Percentiles rank a stretch among this genome's conserved stretches.
These are phyloP conservation scores for Callimorpha dominula DNA, from an alignment of 2,888 invertebrate species.

Conservation along the genomic window DNA sequence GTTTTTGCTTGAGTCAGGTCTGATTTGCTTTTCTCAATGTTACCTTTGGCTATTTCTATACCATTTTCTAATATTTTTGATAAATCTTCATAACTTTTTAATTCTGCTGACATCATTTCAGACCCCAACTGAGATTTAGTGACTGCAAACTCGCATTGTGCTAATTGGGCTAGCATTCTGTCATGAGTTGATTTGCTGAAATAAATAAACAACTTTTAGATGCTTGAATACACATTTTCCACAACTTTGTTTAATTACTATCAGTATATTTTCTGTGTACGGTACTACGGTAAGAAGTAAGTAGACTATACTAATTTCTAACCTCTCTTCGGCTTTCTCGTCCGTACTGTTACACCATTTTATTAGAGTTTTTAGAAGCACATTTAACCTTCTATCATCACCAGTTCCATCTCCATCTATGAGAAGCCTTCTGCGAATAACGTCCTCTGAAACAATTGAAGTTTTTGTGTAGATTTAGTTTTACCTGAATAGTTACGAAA, in stretches of 20 bases:
- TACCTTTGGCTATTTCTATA: conserved; percentile 92
- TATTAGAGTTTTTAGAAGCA: conserved; percentile 93
- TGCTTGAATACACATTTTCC: not conserved
- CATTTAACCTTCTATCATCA: conserved; percentile 96
- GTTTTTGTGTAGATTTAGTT: not conserved
- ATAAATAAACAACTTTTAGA: conserved; percentile 1
- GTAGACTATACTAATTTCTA: conserved; percentile 49
- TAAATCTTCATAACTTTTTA: conserved; percentile 93
- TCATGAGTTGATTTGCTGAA: conserved; percentile 90
- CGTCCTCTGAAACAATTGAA: conserved; percentile 91
- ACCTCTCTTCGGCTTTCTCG: conserved; percentile 89
- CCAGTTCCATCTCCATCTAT: conserved; percentile 99
- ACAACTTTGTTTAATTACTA: not conserved
- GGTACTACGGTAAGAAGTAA: not conserved
- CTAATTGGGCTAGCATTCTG: conserved; percentile 92
- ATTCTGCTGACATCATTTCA: conserved; percentile 94
- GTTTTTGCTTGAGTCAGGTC: conserved; percentile 94
- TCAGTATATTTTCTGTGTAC: not conserved
- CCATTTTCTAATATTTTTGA: conserved; percentile 92
- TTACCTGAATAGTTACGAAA: not conserved
- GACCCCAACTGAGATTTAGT: conserved; percentile 93
- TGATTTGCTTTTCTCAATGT: conserved; percentile 93
- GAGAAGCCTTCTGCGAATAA: conserved; percentile 95
- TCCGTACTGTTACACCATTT: conserved; percentile 92
- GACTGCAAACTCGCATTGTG: conserved; percentile 95